Percentiles rank a stretch among this genome's conserved stretches.
These are phyloP conservation scores for Halichoerus grypus DNA, from an alignment of 2,113 vertebrate species.

Conservation along the genomic window DNA sequence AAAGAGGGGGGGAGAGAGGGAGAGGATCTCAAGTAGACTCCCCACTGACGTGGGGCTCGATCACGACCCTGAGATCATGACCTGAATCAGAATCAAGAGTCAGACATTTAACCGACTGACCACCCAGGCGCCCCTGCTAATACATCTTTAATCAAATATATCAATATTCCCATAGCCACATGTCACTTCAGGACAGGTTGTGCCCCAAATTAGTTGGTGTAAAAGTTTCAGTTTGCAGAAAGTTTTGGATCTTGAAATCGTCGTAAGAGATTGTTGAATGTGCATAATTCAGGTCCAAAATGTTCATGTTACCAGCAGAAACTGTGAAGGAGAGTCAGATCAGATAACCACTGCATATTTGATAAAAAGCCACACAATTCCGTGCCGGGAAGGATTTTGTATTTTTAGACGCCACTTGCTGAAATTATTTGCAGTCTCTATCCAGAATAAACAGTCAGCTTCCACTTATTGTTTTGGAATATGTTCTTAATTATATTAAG, in stretches of 20 bases:
- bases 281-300: neutral
- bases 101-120: neutral
- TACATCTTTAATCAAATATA: neutral
- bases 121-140: neutral
- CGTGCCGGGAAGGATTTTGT: neutral
- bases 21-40: neutral
- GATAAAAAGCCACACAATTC: neutral
- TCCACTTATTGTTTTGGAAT: neutral
- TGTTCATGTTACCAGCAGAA: neutral
- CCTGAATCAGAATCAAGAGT: neutral
- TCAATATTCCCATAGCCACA: neutral
- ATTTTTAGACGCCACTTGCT: too few relatives aligned
- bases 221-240: conserved; percentile 24
- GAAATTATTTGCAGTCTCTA: neutral
- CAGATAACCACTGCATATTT: neutral
- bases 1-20: neutral
- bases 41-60: neutral
- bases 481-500: neutral
- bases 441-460: neutral
- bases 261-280: neutral
- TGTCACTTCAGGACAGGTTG: neutral
- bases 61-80: neutral
- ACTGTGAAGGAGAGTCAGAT: neutral
- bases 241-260: neutral
- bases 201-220: neutral